These are phyloP conservation scores for Enteromius anoplus DNA, from an alignment of 2,797 vertebrate genomes.

Conservation along the genomic window DNA sequence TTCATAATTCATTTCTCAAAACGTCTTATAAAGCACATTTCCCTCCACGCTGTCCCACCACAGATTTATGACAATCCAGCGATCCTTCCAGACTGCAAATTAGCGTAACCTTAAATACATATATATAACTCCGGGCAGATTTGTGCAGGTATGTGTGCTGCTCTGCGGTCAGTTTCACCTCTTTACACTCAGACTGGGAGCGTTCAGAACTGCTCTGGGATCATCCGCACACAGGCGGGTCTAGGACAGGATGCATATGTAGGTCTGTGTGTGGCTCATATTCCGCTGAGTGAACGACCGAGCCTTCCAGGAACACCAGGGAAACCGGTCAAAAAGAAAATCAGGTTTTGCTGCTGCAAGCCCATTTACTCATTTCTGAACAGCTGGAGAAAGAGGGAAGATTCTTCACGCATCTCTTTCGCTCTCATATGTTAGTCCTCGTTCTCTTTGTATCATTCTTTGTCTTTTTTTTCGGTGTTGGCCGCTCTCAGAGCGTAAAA, in stretches of 20 bases:
- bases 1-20: constrained; percentile 38
- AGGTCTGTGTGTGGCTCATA: constrained; percentile 35
- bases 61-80: constrained; percentile 39
- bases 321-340: constrained; percentile 56
- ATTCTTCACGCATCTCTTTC: constrained; percentile 44
- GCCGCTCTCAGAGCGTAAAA: constrained; percentile 76
- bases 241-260: constrained; percentile 45
- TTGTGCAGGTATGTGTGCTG: constrained; percentile 40
- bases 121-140: constrained; percentile 24
- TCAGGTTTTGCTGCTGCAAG: constrained; percentile 76
- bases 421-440: not conserved
- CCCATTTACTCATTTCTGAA: constrained; percentile 69
- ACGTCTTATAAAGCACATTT: constrained; percentile 18
- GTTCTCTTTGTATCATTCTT: constrained; percentile 32
- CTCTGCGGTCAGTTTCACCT: constrained; percentile 28
- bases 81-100: constrained; percentile 41
- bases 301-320: constrained; percentile 74
- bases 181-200: not conserved
- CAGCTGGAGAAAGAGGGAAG: constrained; percentile 59
- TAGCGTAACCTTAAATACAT: constrained; percentile 41
- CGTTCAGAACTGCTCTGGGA: constrained; percentile 10
- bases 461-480: constrained; percentile 64
- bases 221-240: not conserved
- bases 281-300: constrained; percentile 63
- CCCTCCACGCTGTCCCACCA: constrained; percentile 11